Percentiles rank a stretch among this genome's conserved stretches.
These are phyloP conservation scores for Prosopocoilus inquinatus DNA, from an alignment of 2,888 invertebrate species.

Conservation along the genomic window DNA sequence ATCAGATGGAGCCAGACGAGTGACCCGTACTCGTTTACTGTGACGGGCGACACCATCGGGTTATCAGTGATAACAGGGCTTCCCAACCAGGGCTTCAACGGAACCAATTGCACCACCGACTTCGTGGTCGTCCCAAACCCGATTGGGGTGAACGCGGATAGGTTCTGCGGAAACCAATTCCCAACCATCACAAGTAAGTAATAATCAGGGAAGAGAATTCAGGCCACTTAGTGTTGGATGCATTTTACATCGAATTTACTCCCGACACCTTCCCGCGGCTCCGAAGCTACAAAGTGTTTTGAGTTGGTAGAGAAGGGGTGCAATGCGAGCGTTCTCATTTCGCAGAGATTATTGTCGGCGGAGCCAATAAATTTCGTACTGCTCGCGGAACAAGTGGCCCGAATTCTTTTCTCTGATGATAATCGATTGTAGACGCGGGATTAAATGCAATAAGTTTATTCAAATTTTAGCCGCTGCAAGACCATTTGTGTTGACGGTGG, in stretches of 20 bases:
- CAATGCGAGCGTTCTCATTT: too few relatives aligned
- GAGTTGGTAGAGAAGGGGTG: too few relatives aligned
- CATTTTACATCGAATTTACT: too few relatives aligned
- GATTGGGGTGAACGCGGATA: conserved; percentile 58
- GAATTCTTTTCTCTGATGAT: too few relatives aligned
- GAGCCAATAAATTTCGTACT: too few relatives aligned
- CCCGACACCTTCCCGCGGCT: too few relatives aligned
- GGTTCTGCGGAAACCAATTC: conserved; percentile 75
- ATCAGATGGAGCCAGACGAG: conserved; percentile 63
- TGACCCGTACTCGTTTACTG: conserved; percentile 64
- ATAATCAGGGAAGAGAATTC: too few relatives aligned
- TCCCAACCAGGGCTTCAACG: conserved; percentile 58
- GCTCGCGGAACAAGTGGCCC: too few relatives aligned
- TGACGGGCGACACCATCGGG: conserved; percentile 67
- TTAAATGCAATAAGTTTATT: conserved; percentile 1
- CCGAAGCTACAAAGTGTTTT: too few relatives aligned
- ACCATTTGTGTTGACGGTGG: conserved; percentile 73
- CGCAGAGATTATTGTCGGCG: too few relatives aligned
- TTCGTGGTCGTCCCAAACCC: conserved; percentile 73
- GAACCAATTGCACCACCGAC: conserved; percentile 65
- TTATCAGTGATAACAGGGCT: conserved; percentile 60
- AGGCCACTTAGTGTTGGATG: too few relatives aligned
- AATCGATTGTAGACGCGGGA: too few relatives aligned
- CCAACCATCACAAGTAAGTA: conserved; percentile 61
- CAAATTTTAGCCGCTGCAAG: conserved; percentile 58